Conservation (phyloP, 2,797 vertebrate species). For the Morelia viridis region DNA sequence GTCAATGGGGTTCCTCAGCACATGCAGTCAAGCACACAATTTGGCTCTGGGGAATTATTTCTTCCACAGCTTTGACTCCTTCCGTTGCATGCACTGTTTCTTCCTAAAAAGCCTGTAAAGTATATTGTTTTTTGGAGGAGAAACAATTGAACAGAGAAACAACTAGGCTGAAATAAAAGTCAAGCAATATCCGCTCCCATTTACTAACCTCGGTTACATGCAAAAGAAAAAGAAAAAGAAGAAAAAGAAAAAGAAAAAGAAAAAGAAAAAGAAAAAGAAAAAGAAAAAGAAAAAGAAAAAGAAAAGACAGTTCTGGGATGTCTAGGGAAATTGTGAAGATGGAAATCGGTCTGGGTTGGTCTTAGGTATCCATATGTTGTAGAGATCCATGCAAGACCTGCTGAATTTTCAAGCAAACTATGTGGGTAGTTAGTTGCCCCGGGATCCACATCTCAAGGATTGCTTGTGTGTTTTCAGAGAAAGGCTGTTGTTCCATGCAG, state of each 20-base stretch:
- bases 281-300: neutral
- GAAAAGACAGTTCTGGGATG: neutral
- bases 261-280: neutral
- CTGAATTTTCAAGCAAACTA: neutral
- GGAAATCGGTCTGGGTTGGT: neutral
- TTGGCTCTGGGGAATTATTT: neutral
- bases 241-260: neutral
- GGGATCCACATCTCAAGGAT: neutral
- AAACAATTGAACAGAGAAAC: constrained; percentile 17
- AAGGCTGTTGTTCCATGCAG: neutral
- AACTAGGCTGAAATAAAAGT: constrained; percentile 29
- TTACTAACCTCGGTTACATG: constrained; percentile 30
- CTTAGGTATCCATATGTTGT: neutral
- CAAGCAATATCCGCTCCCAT: neutral
- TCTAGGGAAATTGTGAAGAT: neutral
- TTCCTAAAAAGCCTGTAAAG: constrained; percentile 18
- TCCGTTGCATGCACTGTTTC: constrained; percentile 20
- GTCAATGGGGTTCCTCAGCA: constrained; percentile 16
- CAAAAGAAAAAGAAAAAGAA: neutral
- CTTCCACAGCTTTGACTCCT: neutral
- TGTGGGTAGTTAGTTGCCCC: neutral
- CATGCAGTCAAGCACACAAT: neutral
- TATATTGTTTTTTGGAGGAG: neutral
- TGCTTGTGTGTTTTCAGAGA: constrained; percentile 6
- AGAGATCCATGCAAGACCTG: neutral